Conservation (phyloP, 2,888 invertebrate genomes). For the Athrips mouffetella region DNA sequence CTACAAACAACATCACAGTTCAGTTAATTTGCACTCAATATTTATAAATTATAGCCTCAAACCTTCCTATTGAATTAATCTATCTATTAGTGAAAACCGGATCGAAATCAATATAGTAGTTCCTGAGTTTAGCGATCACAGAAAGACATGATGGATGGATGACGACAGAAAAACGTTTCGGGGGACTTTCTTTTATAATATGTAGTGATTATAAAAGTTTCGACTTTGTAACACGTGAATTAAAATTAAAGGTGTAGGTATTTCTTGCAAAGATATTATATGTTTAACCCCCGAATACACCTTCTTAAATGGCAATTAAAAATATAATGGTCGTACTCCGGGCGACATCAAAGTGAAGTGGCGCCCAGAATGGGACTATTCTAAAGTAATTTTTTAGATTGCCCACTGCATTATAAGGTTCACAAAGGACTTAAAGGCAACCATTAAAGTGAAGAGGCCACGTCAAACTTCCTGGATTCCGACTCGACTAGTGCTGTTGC, state of each 20-base stretch:
- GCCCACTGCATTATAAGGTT: slow-evolving; percentile 1
- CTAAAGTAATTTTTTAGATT: slow-evolving; percentile 5
- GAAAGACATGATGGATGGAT: too few relatives aligned
- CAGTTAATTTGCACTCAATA: too few relatives aligned
- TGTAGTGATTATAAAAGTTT: too few relatives aligned
- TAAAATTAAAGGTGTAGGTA: not conserved
- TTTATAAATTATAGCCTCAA: too few relatives aligned
- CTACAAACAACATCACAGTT: too few relatives aligned
- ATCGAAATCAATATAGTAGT: too few relatives aligned
- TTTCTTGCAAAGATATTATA: not conserved
- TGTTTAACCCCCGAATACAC: not conserved
- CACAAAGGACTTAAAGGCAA: slow-evolving; percentile 4
- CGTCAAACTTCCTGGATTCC: not conserved
- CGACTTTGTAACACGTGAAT: too few relatives aligned
- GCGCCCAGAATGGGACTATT: slow-evolving; percentile 11
- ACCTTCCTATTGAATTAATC: too few relatives aligned
- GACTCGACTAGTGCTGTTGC: not conserved
- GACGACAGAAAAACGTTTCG: too few relatives aligned
- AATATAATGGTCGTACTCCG: not conserved
- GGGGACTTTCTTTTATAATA: too few relatives aligned
- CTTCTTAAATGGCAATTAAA: not conserved
- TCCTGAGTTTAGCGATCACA: too few relatives aligned
- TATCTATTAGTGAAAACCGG: too few relatives aligned
- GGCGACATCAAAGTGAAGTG: slow-evolving; percentile 8
- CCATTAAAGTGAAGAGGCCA: slow-evolving; percentile 6